Conservation (phyloP, 1,140 invertebrate species). For the Drosophila setifemur region DNA sequence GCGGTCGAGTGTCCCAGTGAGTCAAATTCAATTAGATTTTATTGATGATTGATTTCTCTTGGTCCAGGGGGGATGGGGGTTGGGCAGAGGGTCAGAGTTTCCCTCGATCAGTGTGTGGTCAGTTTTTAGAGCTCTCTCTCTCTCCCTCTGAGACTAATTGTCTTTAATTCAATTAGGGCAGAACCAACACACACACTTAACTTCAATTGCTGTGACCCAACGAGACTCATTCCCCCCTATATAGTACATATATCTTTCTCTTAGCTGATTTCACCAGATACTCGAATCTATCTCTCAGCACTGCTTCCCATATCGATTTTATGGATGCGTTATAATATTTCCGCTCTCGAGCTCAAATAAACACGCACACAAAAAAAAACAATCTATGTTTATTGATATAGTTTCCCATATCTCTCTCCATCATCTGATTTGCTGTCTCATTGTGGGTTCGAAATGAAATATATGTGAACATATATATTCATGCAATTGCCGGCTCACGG, state of each 20-base stretch:
- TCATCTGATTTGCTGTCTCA: conserved; percentile 5
- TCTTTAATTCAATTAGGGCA: conserved; percentile 69
- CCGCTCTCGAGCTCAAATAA: conserved; percentile 23
- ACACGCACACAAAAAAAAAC: conserved; percentile 22
- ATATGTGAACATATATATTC: conserved; percentile 48
- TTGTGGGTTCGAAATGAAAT: conserved; percentile 42
- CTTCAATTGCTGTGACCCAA: conserved; percentile 55
- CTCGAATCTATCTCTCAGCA: conserved; percentile 11
- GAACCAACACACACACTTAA: conserved; percentile 9
- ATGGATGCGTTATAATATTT: conserved; percentile 33
- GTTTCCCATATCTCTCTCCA: conserved; percentile 4
- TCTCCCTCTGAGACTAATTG: conserved; percentile 45
- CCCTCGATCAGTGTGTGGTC: background rate
- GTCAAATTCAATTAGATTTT: conserved; percentile 75
- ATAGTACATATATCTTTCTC: too few relatives aligned
- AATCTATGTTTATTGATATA: conserved; percentile 44
- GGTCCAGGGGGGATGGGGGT: background rate
- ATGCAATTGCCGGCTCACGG: conserved; percentile 59
- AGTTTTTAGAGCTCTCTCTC: background rate
- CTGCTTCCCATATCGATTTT: conserved; percentile 7
- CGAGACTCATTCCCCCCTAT: background rate
- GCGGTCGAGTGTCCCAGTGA: conserved; percentile 4
- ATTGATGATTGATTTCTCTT: conserved; percentile 73
- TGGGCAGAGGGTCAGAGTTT: conserved; percentile 17
- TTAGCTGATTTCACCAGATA: conserved; percentile 26